Evolutionary conservation across 2,888 invertebrate species (phyloP).

Genomic region (Himalopsyche tibetana): DNA sequence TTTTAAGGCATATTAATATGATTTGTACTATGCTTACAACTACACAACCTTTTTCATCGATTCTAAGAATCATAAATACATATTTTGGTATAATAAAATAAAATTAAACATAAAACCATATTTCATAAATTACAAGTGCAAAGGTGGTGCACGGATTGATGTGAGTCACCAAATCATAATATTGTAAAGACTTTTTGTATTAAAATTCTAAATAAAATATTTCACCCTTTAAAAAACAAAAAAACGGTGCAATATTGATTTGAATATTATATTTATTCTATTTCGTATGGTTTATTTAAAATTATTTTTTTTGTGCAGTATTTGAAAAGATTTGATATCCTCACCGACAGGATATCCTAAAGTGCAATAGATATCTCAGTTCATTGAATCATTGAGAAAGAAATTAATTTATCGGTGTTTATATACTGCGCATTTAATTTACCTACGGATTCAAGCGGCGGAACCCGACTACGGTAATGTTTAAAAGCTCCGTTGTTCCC

Average conservation of each 20-base stretch:
- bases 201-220: constrained; percentile 23
- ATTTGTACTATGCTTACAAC: not conserved
- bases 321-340: constrained; percentile 3
- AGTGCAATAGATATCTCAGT: not conserved
- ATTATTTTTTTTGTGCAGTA: constrained; percentile 12
- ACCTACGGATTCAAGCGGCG: not conserved
- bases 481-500: not conserved
- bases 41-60: not conserved
- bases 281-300: not conserved
- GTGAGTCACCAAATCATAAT: not conserved
- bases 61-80: not conserved
- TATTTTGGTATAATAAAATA: constrained; percentile 7
- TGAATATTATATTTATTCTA: constrained; percentile 10
- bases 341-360: not conserved
- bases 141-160: not conserved
- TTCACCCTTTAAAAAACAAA: not conserved
- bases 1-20: too few species aligned
- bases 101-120: not conserved
- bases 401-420: not conserved
- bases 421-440: too few species aligned
- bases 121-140: not conserved
- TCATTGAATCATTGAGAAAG: not conserved
- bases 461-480: not conserved
- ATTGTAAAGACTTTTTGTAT: constrained; percentile 3
- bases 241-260: constrained; percentile 28